Conservation (phyloP, 2,113 vertebrate species). For the Leuciscus idus region DNA sequence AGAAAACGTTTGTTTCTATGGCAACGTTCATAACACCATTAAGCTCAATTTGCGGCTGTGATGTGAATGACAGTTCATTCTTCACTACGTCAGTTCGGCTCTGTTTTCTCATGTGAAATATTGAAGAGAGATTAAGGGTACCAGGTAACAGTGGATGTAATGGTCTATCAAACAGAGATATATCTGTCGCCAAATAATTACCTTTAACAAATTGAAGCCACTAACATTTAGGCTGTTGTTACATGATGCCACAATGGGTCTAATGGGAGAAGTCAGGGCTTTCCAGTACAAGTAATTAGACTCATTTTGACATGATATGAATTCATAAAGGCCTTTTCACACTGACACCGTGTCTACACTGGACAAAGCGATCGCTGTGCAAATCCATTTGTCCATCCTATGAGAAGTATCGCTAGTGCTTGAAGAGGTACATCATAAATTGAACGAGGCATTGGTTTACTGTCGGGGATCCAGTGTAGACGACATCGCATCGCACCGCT, state of each 20-base stretch:
- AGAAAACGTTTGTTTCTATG: not conserved
- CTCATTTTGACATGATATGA: not conserved
- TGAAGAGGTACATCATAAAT: no score
- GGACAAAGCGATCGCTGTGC: no score
- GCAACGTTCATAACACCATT: constrained; percentile 13
- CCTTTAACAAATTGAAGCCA: not conserved
- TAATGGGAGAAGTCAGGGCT: not conserved
- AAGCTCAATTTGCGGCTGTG: constrained; percentile 1
- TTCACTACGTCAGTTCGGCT: not conserved
- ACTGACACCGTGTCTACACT: no score
- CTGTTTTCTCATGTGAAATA: not conserved
- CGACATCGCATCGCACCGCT: no score
- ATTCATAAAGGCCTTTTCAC: no score
- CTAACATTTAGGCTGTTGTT: not conserved
- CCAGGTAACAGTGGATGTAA: not conserved
- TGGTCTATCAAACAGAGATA: not conserved
- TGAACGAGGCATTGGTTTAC: no score
- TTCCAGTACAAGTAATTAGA: not conserved
- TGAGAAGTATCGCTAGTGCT: no score
- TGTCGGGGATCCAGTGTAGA: no score
- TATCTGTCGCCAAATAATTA: not conserved
- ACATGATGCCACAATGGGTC: not conserved
- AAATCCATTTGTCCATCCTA: no score
- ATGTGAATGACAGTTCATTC: constrained; percentile 4
- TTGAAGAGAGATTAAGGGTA: not conserved